Evolutionary conservation across 2,797 vertebrate genomes (phyloP).

Genomic region (Garrulus glandarius): DNA sequence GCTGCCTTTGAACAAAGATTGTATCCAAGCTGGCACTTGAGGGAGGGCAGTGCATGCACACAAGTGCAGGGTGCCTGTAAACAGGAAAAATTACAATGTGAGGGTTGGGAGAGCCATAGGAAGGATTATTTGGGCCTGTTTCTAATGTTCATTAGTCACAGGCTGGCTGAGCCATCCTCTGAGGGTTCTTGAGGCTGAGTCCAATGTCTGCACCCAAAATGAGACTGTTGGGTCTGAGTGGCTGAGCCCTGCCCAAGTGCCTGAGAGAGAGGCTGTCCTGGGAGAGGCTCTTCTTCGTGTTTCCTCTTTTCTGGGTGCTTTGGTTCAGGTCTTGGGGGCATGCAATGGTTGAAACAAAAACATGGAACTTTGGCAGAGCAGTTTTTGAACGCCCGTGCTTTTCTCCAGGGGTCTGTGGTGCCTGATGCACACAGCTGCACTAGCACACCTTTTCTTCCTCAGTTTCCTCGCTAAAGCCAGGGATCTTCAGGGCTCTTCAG

Average conservation of each 20-base stretch:
- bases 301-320: neutral
- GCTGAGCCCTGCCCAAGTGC: neutral
- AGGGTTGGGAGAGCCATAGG: neutral
- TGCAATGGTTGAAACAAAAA: neutral
- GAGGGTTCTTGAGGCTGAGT: neutral
- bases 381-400: neutral
- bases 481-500: neutral
- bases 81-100: neutral
- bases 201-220: neutral
- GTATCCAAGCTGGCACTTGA: neutral
- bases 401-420: neutral
- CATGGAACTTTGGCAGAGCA: neutral
- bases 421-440: neutral
- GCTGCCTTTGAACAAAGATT: neutral
- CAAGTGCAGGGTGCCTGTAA: neutral
- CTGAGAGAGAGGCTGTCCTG: neutral
- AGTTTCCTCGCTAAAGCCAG: neutral
- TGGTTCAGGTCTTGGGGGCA: neutral
- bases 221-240: neutral
- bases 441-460: neutral
- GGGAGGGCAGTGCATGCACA: neutral
- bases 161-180: neutral
- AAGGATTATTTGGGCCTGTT: neutral
- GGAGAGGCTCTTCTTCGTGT: neutral
- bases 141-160: neutral